Percentiles rank a stretch among this genome's conserved stretches.
These are phyloP conservation scores for Pongo pygmaeus DNA, from an alignment of 2,113 vertebrate genomes.

Conservation along the genomic window DNA sequence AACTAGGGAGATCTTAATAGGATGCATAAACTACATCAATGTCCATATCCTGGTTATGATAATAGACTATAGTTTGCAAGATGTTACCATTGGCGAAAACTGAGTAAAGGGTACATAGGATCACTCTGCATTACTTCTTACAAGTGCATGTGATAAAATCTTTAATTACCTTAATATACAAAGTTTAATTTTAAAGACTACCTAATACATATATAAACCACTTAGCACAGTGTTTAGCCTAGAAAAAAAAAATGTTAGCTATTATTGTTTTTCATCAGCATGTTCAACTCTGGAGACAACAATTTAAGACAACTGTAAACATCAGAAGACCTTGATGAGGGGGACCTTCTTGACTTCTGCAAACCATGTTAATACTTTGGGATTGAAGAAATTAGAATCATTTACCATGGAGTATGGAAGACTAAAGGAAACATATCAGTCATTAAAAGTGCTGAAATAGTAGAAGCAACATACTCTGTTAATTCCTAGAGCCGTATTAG, in stretches of 20 bases:
- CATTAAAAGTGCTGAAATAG: background rate
- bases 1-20: background rate
- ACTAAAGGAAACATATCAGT: background rate
- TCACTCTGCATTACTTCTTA: background rate
- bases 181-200: background rate
- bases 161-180: background rate
- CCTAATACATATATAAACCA: background rate
- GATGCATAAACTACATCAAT: background rate
- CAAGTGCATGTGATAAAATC: background rate
- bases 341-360: background rate
- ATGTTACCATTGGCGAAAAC: background rate
- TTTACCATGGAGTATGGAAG: background rate
- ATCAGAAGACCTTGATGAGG: background rate
- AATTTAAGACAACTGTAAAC: background rate
- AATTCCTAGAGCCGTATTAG: background rate
- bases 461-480: background rate
- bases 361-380: background rate
- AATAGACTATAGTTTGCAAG: background rate
- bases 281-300: background rate
- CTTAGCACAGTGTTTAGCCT: background rate
- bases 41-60: background rate
- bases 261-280: background rate
- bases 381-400: background rate
- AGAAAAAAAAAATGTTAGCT: background rate
- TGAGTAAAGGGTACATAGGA: background rate